phyloP scores from a whole-genome alignment of 1,140 invertebrate genomes.

The Centruroides vittatus region DNA sequence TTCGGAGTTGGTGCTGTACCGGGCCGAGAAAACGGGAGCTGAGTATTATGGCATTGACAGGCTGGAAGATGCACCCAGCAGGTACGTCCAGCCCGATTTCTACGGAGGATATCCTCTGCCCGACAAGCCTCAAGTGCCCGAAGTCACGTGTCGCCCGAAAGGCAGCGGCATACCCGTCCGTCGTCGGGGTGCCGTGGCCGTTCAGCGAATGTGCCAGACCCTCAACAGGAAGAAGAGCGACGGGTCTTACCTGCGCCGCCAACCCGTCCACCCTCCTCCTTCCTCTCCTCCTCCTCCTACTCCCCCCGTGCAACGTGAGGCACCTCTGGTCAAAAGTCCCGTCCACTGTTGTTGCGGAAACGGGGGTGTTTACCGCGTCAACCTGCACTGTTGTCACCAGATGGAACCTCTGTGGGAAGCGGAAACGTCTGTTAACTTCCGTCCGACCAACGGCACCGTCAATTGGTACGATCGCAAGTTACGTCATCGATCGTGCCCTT shows the following conservation, averaged over 20 bases:
- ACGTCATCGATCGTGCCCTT: constrained; percentile 12
- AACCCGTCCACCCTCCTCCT: neutral
- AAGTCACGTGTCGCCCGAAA: neutral
- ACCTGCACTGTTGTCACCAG: constrained; percentile 11
- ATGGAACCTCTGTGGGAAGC: constrained; percentile 19
- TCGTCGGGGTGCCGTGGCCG: too few relatives aligned
- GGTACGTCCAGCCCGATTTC: constrained; percentile 8
- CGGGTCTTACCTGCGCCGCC: neutral
- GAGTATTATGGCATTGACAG: constrained; percentile 5
- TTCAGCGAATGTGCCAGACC: too few relatives aligned
- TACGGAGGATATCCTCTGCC: constrained; percentile 13
- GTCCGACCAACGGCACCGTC: constrained; percentile 11
- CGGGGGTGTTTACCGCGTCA: constrained; percentile 6
- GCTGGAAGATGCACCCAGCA: constrained; percentile 7
- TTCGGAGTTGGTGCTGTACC: constrained; percentile 9
- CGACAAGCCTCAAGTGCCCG: neutral
- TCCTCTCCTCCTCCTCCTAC: neutral
- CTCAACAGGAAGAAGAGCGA: too few relatives aligned
- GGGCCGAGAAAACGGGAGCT: neutral
- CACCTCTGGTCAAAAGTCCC: neutral
- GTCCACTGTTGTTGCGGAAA: constrained; percentile 2
- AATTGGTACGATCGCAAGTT: constrained; percentile 17
- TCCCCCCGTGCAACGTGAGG: too few relatives aligned
- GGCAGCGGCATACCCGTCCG: too few relatives aligned
- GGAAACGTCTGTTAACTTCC: neutral